phyloP scores from a whole-genome alignment of 1,140 invertebrate genomes.

The Sycophaga agraensis region DNA sequence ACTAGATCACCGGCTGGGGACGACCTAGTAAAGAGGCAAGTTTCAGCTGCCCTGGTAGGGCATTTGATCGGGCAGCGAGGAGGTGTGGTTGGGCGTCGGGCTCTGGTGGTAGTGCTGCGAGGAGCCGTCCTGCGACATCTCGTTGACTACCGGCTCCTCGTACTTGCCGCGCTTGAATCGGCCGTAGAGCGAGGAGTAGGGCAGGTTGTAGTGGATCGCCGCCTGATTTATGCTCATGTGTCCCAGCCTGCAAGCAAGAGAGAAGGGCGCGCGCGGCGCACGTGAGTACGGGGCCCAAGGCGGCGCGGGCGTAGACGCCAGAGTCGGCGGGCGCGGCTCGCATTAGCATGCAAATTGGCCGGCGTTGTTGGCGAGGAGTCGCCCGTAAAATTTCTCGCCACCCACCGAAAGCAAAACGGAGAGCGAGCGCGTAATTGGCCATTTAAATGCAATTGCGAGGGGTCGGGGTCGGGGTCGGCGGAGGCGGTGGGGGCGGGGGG shows the following conservation, averaged over 20 bases:
- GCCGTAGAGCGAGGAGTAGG: slow-evolving; percentile 85
- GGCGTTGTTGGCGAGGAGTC: neutral
- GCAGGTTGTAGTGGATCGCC: slow-evolving; percentile 87
- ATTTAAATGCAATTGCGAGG: too few relatives aligned
- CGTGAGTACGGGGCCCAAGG: neutral
- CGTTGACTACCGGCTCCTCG: slow-evolving; percentile 53
- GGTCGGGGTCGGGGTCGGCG: too few relatives aligned
- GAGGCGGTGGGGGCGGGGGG: too few relatives aligned
- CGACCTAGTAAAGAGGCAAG: slow-evolving; percentile 55
- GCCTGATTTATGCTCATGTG: slow-evolving; percentile 93
- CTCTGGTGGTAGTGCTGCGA: slow-evolving; percentile 55
- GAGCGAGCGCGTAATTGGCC: neutral
- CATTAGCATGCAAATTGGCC: too few relatives aligned
- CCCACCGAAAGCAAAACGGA: neutral
- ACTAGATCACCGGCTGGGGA: slow-evolving; percentile 20
- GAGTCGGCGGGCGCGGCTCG: neutral
- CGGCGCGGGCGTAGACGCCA: neutral
- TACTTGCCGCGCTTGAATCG: slow-evolving; percentile 78
- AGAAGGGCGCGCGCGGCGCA: neutral
- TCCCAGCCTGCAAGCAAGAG: slow-evolving; percentile 65
- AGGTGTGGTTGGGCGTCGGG: slow-evolving; percentile 56
- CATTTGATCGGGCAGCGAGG: slow-evolving; percentile 57
- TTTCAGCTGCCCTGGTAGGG: slow-evolving; percentile 60
- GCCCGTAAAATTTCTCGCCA: neutral
- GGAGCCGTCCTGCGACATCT: slow-evolving; percentile 56